Conservation (phyloP, 2,797 vertebrate genomes). For the Lateolabrax maculatus region DNA sequence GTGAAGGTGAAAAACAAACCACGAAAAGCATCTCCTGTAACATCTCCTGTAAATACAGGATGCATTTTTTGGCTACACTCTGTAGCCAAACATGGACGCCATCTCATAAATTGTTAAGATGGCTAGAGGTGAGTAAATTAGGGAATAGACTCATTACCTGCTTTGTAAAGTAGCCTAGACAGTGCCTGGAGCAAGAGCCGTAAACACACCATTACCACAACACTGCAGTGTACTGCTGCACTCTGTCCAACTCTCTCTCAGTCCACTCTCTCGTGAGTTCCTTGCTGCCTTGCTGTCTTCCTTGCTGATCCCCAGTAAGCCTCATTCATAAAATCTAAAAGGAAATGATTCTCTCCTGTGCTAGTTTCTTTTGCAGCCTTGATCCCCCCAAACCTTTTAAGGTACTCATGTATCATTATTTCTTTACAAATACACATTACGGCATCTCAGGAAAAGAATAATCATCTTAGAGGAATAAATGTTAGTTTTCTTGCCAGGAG, state of each 20-base stretch:
- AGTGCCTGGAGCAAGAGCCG: conserved; percentile 65
- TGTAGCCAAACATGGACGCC: conserved; percentile 46
- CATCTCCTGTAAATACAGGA: conserved; percentile 38
- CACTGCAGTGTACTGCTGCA: conserved; percentile 36
- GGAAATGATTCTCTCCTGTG: conserved; percentile 12
- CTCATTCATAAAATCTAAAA: conserved; percentile 45
- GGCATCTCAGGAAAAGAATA: neutral
- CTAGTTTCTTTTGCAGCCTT: neutral
- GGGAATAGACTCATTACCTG: conserved; percentile 76
- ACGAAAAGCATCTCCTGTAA: neutral
- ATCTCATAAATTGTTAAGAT: conserved; percentile 75
- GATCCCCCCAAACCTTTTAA: conserved; percentile 1
- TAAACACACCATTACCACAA: conserved; percentile 66
- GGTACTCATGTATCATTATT: neutral
- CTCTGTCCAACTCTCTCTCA: conserved; percentile 14
- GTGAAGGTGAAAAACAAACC: conserved; percentile 35
- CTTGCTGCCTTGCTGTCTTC: neutral
- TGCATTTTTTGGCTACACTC: conserved; percentile 42
- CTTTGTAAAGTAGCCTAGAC: conserved; percentile 70
- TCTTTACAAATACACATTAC: neutral
- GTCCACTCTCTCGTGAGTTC: conserved; percentile 19
- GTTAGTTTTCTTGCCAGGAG: neutral
- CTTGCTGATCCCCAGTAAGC: neutral
- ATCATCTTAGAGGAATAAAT: neutral
- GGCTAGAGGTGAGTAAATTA: conserved; percentile 77